Conservation (phyloP, 1,140 invertebrate genomes). For the Anastatus disparis region DNA sequence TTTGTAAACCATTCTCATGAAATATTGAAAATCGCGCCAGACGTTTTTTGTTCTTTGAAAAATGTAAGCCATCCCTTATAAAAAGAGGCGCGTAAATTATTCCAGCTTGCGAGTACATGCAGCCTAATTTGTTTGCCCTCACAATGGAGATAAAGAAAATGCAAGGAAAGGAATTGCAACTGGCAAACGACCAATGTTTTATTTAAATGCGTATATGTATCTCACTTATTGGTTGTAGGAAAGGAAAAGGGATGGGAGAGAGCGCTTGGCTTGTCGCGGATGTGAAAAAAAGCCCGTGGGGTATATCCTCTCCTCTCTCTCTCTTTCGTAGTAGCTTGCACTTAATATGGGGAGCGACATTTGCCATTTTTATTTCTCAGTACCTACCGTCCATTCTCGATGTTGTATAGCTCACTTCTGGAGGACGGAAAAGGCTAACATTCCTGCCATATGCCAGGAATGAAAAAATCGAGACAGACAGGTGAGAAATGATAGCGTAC, state of each 20-base stretch:
- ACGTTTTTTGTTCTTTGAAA: constrained; percentile 15
- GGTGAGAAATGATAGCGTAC: constrained; percentile 29
- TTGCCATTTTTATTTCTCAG: constrained; percentile 45
- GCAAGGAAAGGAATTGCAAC: constrained; percentile 23
- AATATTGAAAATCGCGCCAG: not conserved
- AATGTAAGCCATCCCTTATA: too few species aligned
- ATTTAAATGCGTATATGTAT: constrained; percentile 46
- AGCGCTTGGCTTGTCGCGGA: too few species aligned
- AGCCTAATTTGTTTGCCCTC: constrained; percentile 45
- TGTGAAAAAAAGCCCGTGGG: too few species aligned
- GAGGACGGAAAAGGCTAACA: too few species aligned
- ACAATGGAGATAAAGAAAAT: not conserved
- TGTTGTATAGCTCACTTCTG: too few species aligned
- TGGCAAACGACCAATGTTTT: constrained; percentile 36
- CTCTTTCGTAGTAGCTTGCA: too few species aligned
- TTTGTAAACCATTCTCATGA: constrained; percentile 5
- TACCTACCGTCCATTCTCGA: not conserved
- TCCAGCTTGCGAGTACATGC: too few species aligned
- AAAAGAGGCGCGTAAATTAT: constrained; percentile 24
- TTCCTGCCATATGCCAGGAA: not conserved
- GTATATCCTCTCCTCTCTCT: constrained; percentile 42
- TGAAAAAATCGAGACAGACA: constrained; percentile 29
- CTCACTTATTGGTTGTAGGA: not conserved
- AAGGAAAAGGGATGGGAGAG: too few species aligned
- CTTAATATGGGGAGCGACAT: constrained; percentile 46